phyloP scores from a whole-genome alignment of 2,113 vertebrate genomes.

The Buteo buteo region DNA sequence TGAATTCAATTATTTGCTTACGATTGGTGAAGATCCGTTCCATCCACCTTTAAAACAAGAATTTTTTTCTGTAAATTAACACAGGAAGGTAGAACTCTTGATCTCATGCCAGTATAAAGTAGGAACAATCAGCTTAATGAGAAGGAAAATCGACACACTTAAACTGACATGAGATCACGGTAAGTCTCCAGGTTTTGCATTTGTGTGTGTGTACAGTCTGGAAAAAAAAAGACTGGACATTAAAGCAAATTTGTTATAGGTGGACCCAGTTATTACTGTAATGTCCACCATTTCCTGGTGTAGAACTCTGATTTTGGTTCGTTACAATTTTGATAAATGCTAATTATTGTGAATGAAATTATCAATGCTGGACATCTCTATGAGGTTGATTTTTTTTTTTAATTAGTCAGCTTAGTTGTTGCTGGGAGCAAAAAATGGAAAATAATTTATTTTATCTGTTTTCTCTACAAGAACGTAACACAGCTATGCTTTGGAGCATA shows the following conservation, averaged over 20 bases:
- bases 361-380: not conserved
- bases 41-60: not conserved
- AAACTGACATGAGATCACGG: not conserved
- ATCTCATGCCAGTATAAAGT: not conserved
- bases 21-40: not conserved
- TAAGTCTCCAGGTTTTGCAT: not conserved
- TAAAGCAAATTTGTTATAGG: slow-evolving; percentile 15
- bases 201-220: not conserved
- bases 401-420: not conserved
- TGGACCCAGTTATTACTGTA: not conserved
- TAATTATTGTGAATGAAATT: slow-evolving; percentile 34
- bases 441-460: not conserved
- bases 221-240: not conserved
- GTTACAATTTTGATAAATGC: not conserved
- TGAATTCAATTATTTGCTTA: not conserved
- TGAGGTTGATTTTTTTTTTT: not conserved
- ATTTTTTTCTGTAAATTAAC: not conserved
- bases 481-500: not conserved
- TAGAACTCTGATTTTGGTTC: not conserved
- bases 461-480: not conserved
- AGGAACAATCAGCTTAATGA: not conserved
- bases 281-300: slow-evolving; percentile 2
- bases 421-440: not conserved
- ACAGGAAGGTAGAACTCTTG: not conserved
- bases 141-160: not conserved